Percentiles rank a stretch among this genome's conserved stretches.
Evolutionary conservation across 1,140 invertebrate genomes (phyloP).

Genomic region (Gonatopus flavifemur): DNA sequence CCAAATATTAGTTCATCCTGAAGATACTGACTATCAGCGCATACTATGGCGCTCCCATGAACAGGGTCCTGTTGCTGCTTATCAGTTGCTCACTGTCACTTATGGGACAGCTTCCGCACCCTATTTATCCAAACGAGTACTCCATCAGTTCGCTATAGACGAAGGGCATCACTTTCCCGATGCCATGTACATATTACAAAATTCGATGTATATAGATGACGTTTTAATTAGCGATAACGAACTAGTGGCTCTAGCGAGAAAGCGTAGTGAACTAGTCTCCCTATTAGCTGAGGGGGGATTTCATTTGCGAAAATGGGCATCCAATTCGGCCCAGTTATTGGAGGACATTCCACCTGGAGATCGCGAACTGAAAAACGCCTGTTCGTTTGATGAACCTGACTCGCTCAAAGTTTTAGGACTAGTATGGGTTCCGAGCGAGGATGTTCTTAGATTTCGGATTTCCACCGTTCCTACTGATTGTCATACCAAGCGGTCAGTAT

Average conservation of each 20-base stretch:
- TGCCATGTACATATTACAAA: not conserved
- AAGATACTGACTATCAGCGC: too few relatives aligned
- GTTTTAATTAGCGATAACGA: not conserved
- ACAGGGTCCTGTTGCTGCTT: not conserved
- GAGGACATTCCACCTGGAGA: too few relatives aligned
- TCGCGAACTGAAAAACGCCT: too few relatives aligned
- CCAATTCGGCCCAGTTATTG: too few relatives aligned
- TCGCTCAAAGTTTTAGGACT: too few relatives aligned
- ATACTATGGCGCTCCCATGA: accelerated
- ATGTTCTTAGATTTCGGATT: too few relatives aligned
- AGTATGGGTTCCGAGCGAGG: too few relatives aligned
- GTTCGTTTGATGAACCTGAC: too few relatives aligned
- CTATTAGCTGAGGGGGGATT: too few relatives aligned
- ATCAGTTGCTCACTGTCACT: not conserved
- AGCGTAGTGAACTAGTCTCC: too few relatives aligned
- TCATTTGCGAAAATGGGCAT: too few relatives aligned
- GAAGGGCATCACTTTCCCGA: not conserved
- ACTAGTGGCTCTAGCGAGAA: not conserved
- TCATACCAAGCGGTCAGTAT: not conserved
- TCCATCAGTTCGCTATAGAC: not conserved
- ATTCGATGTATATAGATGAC: not conserved
- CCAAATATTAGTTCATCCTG: not conserved
- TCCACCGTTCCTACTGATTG: too few relatives aligned
- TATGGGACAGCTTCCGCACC: not conserved
- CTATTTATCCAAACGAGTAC: not conserved